Conservation (phyloP, 2,113 vertebrate species). For the Chroicocephalus ridibundus region DNA sequence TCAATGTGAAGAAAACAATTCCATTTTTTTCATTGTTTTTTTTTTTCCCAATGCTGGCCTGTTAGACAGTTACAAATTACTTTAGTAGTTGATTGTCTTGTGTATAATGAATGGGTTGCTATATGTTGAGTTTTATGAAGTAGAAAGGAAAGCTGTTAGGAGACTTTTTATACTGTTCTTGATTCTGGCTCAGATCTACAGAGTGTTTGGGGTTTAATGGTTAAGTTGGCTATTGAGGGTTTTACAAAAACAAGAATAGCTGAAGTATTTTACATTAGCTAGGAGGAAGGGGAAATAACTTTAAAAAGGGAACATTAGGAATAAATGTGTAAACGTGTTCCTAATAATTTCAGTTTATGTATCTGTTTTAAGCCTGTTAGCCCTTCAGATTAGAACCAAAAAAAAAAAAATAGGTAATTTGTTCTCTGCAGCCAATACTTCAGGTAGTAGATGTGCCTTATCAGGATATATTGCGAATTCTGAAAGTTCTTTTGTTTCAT, state of each 20-base stretch:
- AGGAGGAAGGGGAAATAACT: background rate
- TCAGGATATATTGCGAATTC: background rate
- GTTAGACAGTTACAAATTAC: background rate
- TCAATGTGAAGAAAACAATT: background rate
- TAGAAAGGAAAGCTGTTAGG: background rate
- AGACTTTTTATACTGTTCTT: background rate
- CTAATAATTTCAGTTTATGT: background rate
- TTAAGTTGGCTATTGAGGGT: background rate
- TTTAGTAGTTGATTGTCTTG: background rate
- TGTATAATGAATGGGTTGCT: background rate
- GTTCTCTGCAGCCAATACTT: background rate
- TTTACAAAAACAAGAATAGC: background rate
- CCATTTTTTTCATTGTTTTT: background rate
- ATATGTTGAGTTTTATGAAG: background rate
- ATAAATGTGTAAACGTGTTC: background rate
- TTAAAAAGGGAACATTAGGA: background rate
- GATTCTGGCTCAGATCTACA: background rate
- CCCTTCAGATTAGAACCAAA: background rate
- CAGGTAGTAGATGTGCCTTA: background rate
- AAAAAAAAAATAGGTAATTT: background rate
- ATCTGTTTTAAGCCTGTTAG: background rate
- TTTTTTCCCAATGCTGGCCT: background rate
- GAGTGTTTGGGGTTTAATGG: background rate
- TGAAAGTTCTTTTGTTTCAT: background rate
- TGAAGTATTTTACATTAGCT: background rate